Evolutionary conservation across 2,113 vertebrate genomes (phyloP).

Genomic region (Thomomys bottae): DNA sequence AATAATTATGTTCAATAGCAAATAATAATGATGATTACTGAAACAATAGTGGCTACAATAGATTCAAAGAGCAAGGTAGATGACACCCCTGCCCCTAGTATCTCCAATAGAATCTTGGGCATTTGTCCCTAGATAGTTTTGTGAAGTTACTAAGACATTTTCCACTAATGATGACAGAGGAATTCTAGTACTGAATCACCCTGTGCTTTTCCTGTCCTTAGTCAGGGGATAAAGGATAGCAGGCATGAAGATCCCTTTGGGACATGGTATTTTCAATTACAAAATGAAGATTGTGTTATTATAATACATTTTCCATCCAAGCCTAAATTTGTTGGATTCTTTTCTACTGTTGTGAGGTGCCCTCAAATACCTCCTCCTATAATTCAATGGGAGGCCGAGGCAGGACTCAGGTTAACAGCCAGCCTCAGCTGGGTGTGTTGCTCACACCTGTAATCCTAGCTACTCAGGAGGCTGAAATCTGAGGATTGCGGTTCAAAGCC

Average conservation of each 20-base stretch:
- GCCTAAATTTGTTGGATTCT: not conserved
- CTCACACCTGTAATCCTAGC: too few species aligned
- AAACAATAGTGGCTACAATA: not conserved
- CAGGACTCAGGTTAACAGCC: not conserved
- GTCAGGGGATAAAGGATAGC: not conserved
- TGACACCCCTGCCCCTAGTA: not conserved
- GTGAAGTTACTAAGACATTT: not conserved
- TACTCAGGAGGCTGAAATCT: too few species aligned
- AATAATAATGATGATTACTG: not conserved
- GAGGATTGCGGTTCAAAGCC: too few species aligned
- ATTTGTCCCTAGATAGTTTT: not conserved
- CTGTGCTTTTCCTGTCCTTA: not conserved
- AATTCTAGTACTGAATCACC: not conserved
- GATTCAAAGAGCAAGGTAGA: not conserved
- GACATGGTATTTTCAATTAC: conserved; percentile 14
- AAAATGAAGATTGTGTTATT: conserved; percentile 30
- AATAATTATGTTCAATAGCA: not conserved
- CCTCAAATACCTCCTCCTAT: not conserved
- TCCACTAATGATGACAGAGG: not conserved
- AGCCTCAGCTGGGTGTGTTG: too few species aligned
- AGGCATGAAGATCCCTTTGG: not conserved
- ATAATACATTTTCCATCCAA: not conserved
- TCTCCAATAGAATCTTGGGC: not conserved
- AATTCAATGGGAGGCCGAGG: not conserved
- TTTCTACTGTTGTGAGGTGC: not conserved